Conservation (phyloP, 1,140 invertebrate genomes). For the Euglossa dilemma region DNA sequence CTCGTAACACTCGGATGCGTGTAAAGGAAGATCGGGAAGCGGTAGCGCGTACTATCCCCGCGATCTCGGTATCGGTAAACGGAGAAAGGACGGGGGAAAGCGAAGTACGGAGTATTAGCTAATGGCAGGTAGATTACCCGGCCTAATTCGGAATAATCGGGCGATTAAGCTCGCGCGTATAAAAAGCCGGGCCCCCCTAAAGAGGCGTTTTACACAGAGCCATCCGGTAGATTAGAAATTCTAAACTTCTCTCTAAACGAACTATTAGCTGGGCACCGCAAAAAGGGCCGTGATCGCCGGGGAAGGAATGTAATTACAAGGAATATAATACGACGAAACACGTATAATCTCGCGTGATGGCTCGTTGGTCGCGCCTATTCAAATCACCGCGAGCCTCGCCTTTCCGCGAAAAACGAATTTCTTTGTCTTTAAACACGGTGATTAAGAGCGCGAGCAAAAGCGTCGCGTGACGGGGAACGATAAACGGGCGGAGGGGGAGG, state of each 20-base stretch:
- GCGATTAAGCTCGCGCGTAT: neutral
- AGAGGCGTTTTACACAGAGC: neutral
- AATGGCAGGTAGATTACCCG: too few relatives aligned
- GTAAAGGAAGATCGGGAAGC: too few relatives aligned
- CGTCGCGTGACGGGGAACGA: conserved; percentile 61
- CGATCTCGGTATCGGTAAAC: too few relatives aligned
- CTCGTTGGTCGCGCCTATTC: conserved; percentile 31
- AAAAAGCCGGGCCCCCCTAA: neutral
- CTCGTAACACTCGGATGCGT: too few relatives aligned
- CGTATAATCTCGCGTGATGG: conserved; percentile 59
- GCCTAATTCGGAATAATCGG: too few relatives aligned
- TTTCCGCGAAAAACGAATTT: conserved; percentile 50
- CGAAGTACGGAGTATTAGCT: too few relatives aligned
- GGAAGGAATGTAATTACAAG: conserved; percentile 20
- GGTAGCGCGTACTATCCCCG: too few relatives aligned
- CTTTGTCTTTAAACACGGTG: conserved; percentile 47
- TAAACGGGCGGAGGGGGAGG: conserved; percentile 13
- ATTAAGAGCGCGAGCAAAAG: conserved; percentile 31
- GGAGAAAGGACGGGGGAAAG: too few relatives aligned
- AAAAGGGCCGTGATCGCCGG: neutral
- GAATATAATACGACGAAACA: conserved; percentile 62
- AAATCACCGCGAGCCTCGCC: neutral
- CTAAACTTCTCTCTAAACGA: neutral
- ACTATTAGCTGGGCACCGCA: neutral
- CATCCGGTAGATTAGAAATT: conserved; percentile 10